phyloP scores from a whole-genome alignment of 2,113 vertebrate genomes.

The Oceanites oceanicus region DNA sequence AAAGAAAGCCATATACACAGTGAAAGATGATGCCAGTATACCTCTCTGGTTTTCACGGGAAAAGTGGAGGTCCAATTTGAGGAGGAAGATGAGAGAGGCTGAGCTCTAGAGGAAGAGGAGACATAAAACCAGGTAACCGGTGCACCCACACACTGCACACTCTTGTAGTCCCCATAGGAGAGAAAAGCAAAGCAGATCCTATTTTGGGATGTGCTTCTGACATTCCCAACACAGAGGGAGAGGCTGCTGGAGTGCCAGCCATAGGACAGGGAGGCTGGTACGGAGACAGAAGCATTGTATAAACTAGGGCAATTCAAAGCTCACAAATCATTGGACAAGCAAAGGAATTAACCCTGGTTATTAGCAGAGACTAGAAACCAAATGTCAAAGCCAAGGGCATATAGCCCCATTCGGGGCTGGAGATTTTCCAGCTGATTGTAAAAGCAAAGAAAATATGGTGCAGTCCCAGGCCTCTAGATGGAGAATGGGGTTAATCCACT shows the following conservation, averaged over 20 bases:
- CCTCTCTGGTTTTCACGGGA: background rate
- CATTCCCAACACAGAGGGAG: background rate
- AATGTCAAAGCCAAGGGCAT: constrained; percentile 54
- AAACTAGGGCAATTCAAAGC: constrained; percentile 38
- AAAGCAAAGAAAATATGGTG: constrained; percentile 38
- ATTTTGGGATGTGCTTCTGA: background rate
- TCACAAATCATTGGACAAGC: background rate
- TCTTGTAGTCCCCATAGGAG: background rate
- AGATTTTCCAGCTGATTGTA: constrained; percentile 27
- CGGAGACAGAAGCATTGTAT: background rate
- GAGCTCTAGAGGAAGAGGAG: background rate
- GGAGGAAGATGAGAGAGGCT: background rate
- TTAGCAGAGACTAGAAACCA: constrained; percentile 26
- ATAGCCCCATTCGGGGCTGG: background rate
- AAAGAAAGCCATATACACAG: background rate
- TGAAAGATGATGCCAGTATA: background rate
- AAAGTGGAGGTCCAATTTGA: background rate
- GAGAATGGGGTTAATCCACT: constrained; percentile 57
- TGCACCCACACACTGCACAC: accelerated
- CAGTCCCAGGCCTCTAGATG: constrained; percentile 47
- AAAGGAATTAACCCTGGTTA: constrained; percentile 54
- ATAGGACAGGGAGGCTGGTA: background rate
- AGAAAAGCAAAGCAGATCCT: background rate
- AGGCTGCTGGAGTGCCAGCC: background rate
- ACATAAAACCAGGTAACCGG: background rate